A percentile compares a stretch with the other conserved stretches of the same genome.
Conservation (phyloP, 1,140 invertebrate species). For the Drosophila grimshawi region DNA sequence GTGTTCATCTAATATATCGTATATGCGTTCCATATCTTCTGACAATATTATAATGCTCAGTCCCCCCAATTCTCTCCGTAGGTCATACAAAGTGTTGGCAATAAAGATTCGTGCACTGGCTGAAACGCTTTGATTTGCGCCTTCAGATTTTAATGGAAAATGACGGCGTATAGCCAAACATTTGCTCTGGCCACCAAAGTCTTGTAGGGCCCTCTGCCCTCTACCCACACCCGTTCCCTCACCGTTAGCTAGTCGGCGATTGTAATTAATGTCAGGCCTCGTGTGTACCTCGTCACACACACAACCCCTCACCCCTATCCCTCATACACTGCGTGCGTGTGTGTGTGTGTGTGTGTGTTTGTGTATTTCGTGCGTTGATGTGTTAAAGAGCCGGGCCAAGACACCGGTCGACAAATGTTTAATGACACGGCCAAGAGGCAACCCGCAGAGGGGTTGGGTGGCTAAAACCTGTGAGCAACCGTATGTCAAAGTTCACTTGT, state of each 20-base stretch:
- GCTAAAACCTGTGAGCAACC: conserved; percentile 65
- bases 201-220: neutral
- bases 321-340: neutral
- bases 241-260: neutral
- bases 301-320: neutral
- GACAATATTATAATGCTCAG: neutral
- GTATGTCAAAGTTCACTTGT: conserved; percentile 81
- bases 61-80: neutral
- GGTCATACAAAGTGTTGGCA: neutral
- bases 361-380: conserved; percentile 67
- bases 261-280: conserved; percentile 68
- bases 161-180: conserved; percentile 20
- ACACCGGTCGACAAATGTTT: conserved; percentile 64
- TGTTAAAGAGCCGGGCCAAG: conserved; percentile 41
- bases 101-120: conserved; percentile 6
- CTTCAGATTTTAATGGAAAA: conserved; percentile 53
- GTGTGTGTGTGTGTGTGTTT: conserved; percentile 28
- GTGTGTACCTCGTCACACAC: conserved; percentile 5
- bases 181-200: neutral
- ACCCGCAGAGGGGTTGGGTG: neutral
- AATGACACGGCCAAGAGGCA: conserved; percentile 60
- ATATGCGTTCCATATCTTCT: neutral
- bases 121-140: conserved; percentile 57
- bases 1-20: too few relatives aligned
- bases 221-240: neutral